Evolutionary conservation across 2,113 vertebrate species (phyloP), one percentile per base, ranked within the genome.

Genomic region (Corvus cornix): DNA sequence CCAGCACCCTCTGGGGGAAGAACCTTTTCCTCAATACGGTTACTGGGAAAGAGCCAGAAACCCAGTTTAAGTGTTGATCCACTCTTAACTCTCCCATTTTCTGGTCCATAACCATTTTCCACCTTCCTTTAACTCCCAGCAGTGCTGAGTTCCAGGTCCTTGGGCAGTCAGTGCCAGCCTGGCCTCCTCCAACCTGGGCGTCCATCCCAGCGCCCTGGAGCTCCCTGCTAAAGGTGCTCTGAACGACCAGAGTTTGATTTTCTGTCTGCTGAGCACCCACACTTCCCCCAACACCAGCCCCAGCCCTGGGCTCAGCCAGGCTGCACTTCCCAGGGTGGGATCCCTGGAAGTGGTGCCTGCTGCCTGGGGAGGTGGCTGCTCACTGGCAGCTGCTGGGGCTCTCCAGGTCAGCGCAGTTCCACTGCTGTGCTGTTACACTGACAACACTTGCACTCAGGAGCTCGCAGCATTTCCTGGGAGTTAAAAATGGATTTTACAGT

Each of bases 401-500:
- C 59, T 12, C 7, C 62, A 30, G 86, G 70, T 33, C 93, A 52
- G 13, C 6, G 69, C 58, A 41, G 53, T 13, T 75, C 43, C 35
- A 31, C 67, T 59, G 53, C 46, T 30, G 31, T 5, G 68, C 89
- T 63, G 10, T 16, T 10, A 16, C 44, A 15, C 59, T 7, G 30
- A 44, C 6, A 59, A 22, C 88, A 43, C 53, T 21, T 1, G 5
- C 43, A 3, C 75, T 69, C 68, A 13, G 75, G 10, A 18, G 28
- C 72, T 41, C 6, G 0, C 68, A 14, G 52, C 16, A 30, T 17
- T 91, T 84, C 80, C 89, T 76, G n/a, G 75, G 80, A 94, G 89
- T 48, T 89, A 49, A 87, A 95, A 67, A 89, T n/a, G 73, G 80
- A 49, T 79, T 91, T 94, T 68, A 80, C 43, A 51, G 39, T 11